A percentile compares a stretch with the other conserved stretches of the same genome.
Evolutionary conservation across 2,888 invertebrate species (phyloP).

Genomic region (Phania funesta): DNA sequence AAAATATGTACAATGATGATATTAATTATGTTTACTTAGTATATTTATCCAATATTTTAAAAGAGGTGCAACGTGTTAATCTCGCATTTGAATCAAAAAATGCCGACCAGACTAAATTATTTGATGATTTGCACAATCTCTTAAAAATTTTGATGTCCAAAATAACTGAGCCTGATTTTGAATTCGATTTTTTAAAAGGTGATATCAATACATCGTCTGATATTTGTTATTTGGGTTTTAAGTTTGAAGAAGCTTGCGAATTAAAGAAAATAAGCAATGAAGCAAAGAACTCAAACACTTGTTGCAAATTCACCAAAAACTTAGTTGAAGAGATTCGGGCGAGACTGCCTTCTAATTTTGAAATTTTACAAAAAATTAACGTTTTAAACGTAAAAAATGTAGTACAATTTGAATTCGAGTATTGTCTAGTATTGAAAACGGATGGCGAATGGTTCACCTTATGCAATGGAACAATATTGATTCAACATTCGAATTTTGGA

Average conservation of each 20-base stretch:
- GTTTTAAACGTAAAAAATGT: no score
- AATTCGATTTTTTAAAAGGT: no score
- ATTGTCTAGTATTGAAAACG: no score
- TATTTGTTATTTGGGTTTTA: no score
- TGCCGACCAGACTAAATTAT: constrained; percentile 13
- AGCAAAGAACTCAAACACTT: constrained; percentile 6
- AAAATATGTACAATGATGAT: constrained; percentile 11
- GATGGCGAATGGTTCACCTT: no score
- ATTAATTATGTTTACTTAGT: background rate
- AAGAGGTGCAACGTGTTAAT: background rate
- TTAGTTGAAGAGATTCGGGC: no score
- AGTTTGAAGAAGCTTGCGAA: background rate
- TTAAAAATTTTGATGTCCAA: constrained; percentile 5
- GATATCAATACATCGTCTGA: no score
- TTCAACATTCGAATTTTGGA: no score
- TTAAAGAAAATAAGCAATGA: constrained; percentile 13
- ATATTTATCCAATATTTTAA: constrained; percentile 6
- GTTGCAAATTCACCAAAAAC: no score
- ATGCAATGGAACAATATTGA: no score
- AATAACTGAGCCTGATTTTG: no score
- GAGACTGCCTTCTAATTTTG: background rate
- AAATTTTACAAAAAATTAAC: background rate
- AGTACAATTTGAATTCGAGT: no score
- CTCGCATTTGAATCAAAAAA: constrained; percentile 6
- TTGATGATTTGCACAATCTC: constrained; percentile 1